These are phyloP conservation scores for Amphipyra berbera DNA, from an alignment of 2,888 invertebrate species.

Conservation along the genomic window DNA sequence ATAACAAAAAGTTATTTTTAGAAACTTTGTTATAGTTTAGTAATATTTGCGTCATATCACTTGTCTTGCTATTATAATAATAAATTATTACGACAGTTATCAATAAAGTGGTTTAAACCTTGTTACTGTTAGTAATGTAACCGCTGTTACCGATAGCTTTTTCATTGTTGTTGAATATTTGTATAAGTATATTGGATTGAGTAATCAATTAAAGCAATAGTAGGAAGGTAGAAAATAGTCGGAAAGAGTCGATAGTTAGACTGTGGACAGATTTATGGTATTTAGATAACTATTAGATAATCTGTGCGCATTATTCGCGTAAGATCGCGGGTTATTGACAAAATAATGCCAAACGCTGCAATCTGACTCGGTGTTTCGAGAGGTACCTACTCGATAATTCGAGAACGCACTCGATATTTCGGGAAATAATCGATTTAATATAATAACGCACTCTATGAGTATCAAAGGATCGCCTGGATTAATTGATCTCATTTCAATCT, in stretches of 20 bases:
- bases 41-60: conserved; percentile 53
- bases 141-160: conserved; percentile 1
- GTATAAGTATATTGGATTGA: conserved; percentile 29
- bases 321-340: too few species aligned
- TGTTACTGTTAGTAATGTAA: conserved; percentile 21
- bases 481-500: too few species aligned
- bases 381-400: too few species aligned
- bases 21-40: conserved; percentile 49
- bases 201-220: conserved; percentile 29
- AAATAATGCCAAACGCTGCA: too few species aligned
- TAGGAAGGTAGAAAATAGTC: conserved; percentile 4
- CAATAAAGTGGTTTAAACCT: conserved; percentile 42
- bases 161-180: conserved; percentile 37
- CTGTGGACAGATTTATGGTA: conserved; percentile 32
- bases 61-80: conserved; percentile 42
- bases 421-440: too few species aligned
- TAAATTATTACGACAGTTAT: conserved; percentile 52
- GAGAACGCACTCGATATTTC: too few species aligned
- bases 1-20: conserved; percentile 50
- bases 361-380: too few species aligned
- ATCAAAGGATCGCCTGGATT: too few species aligned
- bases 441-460: too few species aligned
- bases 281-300: not conserved
- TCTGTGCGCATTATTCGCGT: too few species aligned
- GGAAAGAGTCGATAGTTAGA: conserved; percentile 27